Evolutionary conservation across 1,140 invertebrate species (phyloP).

Genomic region (Pseudomyrmex cubaensis): DNA sequence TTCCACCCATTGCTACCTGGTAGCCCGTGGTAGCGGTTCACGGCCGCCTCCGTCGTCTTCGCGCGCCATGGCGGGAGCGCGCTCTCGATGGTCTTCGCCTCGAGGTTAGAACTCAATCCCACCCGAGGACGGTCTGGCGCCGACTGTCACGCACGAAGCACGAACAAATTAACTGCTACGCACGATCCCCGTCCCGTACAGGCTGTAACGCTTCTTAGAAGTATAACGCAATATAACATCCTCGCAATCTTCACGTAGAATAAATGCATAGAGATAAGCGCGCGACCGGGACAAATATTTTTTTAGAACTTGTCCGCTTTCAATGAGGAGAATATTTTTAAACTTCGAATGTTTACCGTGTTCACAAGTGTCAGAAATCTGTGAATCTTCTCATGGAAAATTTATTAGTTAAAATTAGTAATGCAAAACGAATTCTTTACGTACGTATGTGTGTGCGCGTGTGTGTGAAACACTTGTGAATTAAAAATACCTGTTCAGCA

Average conservation of each 20-base stretch:
- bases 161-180: constrained; percentile 58
- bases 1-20: constrained; percentile 61
- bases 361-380: background rate
- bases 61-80: constrained; percentile 31
- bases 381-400: background rate
- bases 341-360: background rate
- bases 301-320: background rate
- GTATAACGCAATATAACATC: background rate
- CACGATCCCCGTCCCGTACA: constrained; percentile 15
- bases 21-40: constrained; percentile 60
- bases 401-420: constrained; percentile 1
- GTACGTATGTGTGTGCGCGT: no score
- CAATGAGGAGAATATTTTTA: background rate
- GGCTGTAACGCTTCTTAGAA: constrained; percentile 27
- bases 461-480: no score
- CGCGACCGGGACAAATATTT: background rate
- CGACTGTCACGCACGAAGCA: constrained; percentile 50
- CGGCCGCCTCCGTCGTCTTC: constrained; percentile 15
- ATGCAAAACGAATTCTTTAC: background rate
- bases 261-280: background rate
- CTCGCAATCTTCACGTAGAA: background rate
- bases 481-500: no score
- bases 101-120: constrained; percentile 71
- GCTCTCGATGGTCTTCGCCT: constrained; percentile 56
- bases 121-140: constrained; percentile 38